phyloP scores from a whole-genome alignment of 1,140 invertebrate species.

The Drosophila azteca region DNA sequence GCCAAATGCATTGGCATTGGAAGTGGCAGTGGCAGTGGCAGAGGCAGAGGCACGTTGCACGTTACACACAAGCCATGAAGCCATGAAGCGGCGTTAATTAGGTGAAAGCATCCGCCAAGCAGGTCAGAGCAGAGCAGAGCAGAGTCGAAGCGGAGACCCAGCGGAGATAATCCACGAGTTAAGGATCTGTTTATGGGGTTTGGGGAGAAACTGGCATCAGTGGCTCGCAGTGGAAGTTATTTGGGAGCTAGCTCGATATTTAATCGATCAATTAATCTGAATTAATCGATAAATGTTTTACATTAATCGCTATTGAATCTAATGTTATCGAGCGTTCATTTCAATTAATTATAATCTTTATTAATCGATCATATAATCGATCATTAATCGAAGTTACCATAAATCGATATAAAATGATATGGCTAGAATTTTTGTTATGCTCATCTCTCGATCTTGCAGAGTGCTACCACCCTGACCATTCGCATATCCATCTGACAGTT shows the following conservation, averaged over 20 bases:
- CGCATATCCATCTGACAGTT: conserved; percentile 65
- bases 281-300: no score
- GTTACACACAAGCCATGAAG: conserved; percentile 12
- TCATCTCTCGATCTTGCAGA: conserved; percentile 12
- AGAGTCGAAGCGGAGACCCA: conserved; percentile 3
- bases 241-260: no score
- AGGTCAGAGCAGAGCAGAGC: conserved; percentile 36
- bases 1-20: conserved; percentile 63
- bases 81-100: conserved; percentile 71
- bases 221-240: no score
- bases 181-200: not conserved
- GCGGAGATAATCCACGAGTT: conserved; percentile 1
- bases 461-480: not conserved
- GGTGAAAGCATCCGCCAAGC: conserved; percentile 66
- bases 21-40: conserved; percentile 19
- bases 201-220: no score
- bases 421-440: no score
- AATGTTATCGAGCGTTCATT: no score
- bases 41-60: conserved; percentile 9
- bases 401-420: no score
- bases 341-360: no score
- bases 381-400: no score
- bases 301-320: no score
- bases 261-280: no score
- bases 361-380: no score